Evolutionary conservation across 2,797 vertebrate genomes (phyloP), one percentile per base, ranked within the genome.

Genomic region (Diceros bicornis): DNA sequence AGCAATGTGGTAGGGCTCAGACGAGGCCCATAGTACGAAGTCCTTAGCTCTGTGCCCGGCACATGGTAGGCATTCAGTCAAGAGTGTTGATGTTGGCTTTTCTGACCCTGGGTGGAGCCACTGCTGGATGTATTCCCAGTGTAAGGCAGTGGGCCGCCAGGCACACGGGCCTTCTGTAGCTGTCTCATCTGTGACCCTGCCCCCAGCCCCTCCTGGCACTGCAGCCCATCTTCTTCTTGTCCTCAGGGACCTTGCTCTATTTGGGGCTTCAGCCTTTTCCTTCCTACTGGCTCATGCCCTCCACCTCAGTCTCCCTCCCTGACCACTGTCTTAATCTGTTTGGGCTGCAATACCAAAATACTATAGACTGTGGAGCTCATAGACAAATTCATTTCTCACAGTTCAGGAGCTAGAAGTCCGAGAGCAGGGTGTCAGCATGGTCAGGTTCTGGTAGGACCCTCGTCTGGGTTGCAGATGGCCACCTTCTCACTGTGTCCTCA

Each of bases 31-130:
- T 1, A 0, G 7, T 32, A 4, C 9, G 17, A 44, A 29, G 25
- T 34, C 29, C 25, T 52, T 23, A 18, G 82, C 59, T 44, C 44
- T 10, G 1, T 0, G 5, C 47, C 37, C 14, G n/a, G 47, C 61
- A 8, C 2, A 13, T 14, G 10, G 17, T 3, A 0, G 4, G 20
- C 29, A 9, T 16, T 2, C 50, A 2, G 27, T 20, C 2, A 11
- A 21, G 23, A 27, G 29, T 6, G 14, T 0, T 8, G 25, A 55
- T 18, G 21, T 8, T 1, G 7, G 75, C 20, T 17, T 25, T 37
- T 37, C n/a, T 41, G 44, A 44, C 20, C 1, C 11, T 0, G 2
- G 41, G 14, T 41, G 8, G 62, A 16, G 10, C 18, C 23, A 4
- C 32, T 2, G 8, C 14, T 10, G 17, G 47, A 25, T 3, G 6